Conservation (phyloP, 2,888 invertebrate genomes). For the Linnaemya tessellans region DNA sequence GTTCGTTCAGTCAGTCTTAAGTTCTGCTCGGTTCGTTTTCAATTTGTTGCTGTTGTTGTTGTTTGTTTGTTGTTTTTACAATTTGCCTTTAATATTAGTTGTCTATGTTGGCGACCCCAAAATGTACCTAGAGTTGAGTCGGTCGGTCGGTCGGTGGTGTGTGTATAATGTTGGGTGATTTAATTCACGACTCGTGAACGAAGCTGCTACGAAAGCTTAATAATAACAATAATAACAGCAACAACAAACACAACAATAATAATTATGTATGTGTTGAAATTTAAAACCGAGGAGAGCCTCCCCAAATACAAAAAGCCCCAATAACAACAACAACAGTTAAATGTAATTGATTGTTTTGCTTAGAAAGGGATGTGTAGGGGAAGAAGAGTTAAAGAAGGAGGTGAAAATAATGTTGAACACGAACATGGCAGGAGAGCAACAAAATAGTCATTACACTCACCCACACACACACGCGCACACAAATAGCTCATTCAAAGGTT, state of each 20-base stretch:
- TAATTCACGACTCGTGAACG: conserved; percentile 45
- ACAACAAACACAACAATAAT: neutral
- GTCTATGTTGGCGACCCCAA: conserved; percentile 64
- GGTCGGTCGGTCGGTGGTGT: neutral
- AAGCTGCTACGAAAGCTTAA: conserved; percentile 68
- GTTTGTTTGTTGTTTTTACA: conserved; percentile 26
- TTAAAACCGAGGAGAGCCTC: conserved; percentile 58
- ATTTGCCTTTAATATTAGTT: conserved; percentile 31
- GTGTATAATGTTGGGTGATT: conserved; percentile 32
- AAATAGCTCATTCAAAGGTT: neutral
- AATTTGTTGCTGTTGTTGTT: conserved; percentile 26
- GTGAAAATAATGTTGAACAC: conserved; percentile 36
- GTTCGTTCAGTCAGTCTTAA: conserved; percentile 39
- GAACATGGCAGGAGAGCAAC: conserved; percentile 59
- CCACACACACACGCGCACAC: conserved; percentile 4
- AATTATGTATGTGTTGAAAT: conserved; percentile 52
- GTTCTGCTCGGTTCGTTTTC: conserved; percentile 33
- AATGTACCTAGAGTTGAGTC: conserved; percentile 44
- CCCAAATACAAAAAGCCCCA: conserved; percentile 45
- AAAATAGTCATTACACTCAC: neutral
- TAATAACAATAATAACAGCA: conserved; percentile 25
- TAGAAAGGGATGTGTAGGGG: conserved; percentile 23
- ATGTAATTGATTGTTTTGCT: conserved; percentile 6
- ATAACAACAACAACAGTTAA: conserved; percentile 17
- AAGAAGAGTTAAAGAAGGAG: conserved; percentile 35